These are phyloP conservation scores for Camelus bactrianus DNA, from an alignment of 2,113 vertebrate genomes.

Conservation along the genomic window DNA sequence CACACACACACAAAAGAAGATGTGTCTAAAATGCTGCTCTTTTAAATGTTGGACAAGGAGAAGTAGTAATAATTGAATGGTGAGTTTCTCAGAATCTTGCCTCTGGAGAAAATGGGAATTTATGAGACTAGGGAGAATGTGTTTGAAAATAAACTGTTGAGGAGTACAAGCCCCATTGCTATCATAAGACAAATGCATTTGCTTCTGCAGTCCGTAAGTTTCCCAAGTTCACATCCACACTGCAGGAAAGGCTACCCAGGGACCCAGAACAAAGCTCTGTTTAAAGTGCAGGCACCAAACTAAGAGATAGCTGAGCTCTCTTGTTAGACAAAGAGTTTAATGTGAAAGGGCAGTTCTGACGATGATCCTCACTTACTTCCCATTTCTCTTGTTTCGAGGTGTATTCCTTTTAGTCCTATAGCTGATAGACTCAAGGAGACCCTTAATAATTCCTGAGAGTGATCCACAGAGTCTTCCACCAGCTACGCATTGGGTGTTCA, in stretches of 20 bases:
- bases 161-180: not conserved
- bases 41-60: slow-evolving; percentile 47
- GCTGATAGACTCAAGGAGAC: not conserved
- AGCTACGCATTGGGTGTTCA: not conserved
- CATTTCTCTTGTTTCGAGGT: not conserved
- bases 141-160: not conserved
- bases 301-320: not conserved
- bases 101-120: slow-evolving; percentile 43
- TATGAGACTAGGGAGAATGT: not conserved
- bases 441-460: slow-evolving; percentile 26
- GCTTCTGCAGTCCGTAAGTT: not conserved
- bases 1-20: not conserved
- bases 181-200: not conserved
- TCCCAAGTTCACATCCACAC: not conserved
- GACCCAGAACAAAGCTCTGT: slow-evolving; percentile 14
- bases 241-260: not conserved
- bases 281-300: not conserved
- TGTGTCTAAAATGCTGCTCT: not conserved
- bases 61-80: not conserved
- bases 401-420: slow-evolving; percentile 1
- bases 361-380: not conserved
- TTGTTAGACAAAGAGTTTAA: not conserved
- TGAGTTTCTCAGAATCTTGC: slow-evolving; percentile 45
- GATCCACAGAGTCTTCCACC: not conserved
- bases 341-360: not conserved